Evolutionary conservation across 2,888 invertebrate genomes (phyloP), one percentile per base, ranked within the genome.

Genomic region (Scaptomyza flava): DNA sequence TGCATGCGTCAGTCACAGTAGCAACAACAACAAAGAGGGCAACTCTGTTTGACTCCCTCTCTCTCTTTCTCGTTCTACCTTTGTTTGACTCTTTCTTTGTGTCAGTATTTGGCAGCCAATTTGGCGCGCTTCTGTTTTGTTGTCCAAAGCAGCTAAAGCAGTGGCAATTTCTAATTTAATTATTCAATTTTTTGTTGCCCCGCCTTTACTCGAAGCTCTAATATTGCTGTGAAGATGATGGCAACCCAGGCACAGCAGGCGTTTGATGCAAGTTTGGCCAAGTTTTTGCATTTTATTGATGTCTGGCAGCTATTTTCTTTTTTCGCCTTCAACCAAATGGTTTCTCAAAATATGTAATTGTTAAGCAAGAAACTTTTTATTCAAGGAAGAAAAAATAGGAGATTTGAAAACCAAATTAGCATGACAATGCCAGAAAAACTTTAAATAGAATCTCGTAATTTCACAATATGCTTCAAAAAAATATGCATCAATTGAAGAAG

Each of bases 91-190:
- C 20, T 23, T 20, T 33, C 27, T 51, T 51, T 48, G n/a, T 75
- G 51, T 27, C 68, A 57, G 74, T 57, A 52, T 54, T 50, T 63
- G 77, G 70, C 79, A 81, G 83, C 81, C 83, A 83, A 86, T 83
- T 86, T 83, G 83, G 77, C 68, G 52, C 61, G 77, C 86, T 83
- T 83, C 83, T 83, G 86, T 79, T 83, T 83, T 86, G 86, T 79
- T 83, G 86, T 79, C 79, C 83, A 74, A 72, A 72, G 83, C 77
- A 72, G 83, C 77, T 81, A 81, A 77, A 76, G 86, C 81, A 79
- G 74, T 77, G 80, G 85, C 80, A 82, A 82, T 81, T 86, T 83
- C 87, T 86, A 88, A 87, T 87, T 88, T 77, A 87, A 88, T 87
- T 88, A 88, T 87, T 84, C 87, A 76, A 79, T 86, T 88, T 84